phyloP scores from a whole-genome alignment of 2,888 invertebrate genomes.

The Acrobasis suavella region DNA sequence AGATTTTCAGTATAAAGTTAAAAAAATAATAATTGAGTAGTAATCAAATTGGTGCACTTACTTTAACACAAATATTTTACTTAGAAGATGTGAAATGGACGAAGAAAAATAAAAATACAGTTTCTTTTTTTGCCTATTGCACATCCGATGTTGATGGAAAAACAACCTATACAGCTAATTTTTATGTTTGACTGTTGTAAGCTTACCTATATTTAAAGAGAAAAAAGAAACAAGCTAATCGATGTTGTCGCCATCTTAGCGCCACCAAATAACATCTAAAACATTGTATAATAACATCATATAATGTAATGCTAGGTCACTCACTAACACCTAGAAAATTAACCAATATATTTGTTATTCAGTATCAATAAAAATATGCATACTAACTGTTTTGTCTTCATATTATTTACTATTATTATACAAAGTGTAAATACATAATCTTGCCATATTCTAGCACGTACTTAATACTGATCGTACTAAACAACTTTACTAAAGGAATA shows the following conservation, averaged over 20 bases:
- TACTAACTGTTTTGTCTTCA: neutral
- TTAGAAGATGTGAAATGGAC: neutral
- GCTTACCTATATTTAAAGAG: neutral
- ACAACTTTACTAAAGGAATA: no score
- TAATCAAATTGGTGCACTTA: neutral
- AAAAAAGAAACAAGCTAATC: slow-evolving; percentile 33
- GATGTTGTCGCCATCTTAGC: slow-evolving; percentile 37
- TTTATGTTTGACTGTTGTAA: slow-evolving; percentile 3
- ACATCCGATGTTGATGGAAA: neutral
- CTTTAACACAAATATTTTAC: neutral
- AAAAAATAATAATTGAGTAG: neutral
- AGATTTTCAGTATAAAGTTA: no score
- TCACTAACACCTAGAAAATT: slow-evolving; percentile 32
- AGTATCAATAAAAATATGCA: slow-evolving; percentile 13
- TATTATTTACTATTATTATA: no score
- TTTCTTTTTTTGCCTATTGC: neutral
- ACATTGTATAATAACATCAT: slow-evolving; percentile 35
- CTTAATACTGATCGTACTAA: no score
- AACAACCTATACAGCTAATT: neutral
- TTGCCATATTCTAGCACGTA: no score
- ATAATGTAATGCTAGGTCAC: slow-evolving; percentile 28
- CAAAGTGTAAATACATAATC: no score
- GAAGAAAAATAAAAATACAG: neutral
- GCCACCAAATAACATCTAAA: slow-evolving; percentile 21
- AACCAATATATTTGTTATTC: slow-evolving; percentile 23